Percentiles rank a stretch among this genome's conserved stretches.
Conservation (phyloP, 2,797 vertebrate species). For the Vipera ursinii region DNA sequence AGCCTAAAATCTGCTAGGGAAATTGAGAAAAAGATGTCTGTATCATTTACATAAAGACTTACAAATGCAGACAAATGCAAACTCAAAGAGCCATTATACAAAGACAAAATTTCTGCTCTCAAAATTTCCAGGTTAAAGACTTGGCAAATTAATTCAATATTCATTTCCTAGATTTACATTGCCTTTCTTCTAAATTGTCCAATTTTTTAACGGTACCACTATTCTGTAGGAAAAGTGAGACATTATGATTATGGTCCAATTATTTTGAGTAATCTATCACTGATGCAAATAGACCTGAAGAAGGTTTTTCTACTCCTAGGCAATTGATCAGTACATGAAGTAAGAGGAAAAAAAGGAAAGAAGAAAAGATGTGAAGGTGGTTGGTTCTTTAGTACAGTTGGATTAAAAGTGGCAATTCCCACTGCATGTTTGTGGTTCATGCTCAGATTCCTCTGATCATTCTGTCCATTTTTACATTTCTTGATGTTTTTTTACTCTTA, state of each 20-base stretch:
- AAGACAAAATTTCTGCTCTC: not conserved
- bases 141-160: not conserved
- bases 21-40: not conserved
- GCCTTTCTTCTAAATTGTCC: not conserved
- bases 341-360: no score
- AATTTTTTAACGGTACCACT: not conserved
- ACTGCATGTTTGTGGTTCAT: no score
- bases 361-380: no score
- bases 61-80: not conserved
- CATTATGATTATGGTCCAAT: not conserved
- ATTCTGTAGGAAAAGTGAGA: not conserved
- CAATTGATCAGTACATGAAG: no score
- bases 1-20: not conserved
- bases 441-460: no score
- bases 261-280: not conserved
- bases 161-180: not conserved
- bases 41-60: not conserved
- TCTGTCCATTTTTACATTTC: no score
- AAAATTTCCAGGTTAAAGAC: not conserved
- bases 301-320: not conserved
- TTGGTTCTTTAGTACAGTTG: no score
- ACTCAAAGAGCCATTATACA: not conserved
- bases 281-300: not conserved
- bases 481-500: no score
- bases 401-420: no score